Evolutionary conservation across 1,140 invertebrate species (phyloP).

Genomic region (Hycleus cichorii): DNA sequence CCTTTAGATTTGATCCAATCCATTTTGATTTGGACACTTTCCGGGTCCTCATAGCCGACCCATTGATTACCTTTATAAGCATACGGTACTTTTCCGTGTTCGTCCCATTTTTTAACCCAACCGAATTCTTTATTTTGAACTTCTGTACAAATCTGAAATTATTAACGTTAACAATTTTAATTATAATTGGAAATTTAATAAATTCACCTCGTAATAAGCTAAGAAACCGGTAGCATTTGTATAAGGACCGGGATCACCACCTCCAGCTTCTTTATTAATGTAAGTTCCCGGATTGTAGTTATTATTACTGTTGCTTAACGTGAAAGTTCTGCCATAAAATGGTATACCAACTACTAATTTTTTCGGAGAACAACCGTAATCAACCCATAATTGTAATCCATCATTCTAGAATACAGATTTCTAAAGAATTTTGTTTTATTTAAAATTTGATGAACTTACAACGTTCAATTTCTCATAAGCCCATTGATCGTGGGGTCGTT

Average conservation of each 20-base stretch:
- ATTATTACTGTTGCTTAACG: constrained; percentile 68
- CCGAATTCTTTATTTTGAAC: constrained; percentile 57
- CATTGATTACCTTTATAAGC: constrained; percentile 83
- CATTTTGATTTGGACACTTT: constrained; percentile 79
- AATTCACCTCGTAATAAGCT: constrained; percentile 75
- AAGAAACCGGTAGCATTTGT: constrained; percentile 79
- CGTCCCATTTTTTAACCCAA: constrained; percentile 79
- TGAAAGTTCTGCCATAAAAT: constrained; percentile 79
- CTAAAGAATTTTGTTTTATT: neutral
- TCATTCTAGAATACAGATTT: constrained; percentile 56
- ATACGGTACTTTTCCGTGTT: constrained; percentile 73
- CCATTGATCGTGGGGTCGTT: constrained; percentile 76
- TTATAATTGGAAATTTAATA: neutral
- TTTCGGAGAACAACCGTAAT: constrained; percentile 76
- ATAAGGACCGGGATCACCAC: constrained; percentile 74
- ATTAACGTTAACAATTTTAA: constrained; percentile 8
- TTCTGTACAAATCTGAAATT: constrained; percentile 64
- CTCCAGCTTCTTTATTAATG: constrained; percentile 80
- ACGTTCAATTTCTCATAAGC: constrained; percentile 83
- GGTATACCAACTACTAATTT: constrained; percentile 84
- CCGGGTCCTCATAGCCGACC: constrained; percentile 83
- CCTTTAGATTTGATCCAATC: constrained; percentile 73
- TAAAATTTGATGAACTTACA: constrained; percentile 47
- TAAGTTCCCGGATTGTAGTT: constrained; percentile 76
- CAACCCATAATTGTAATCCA: constrained; percentile 75